Conservation (phyloP, 2,888 invertebrate species). For the Siphlonurus alternatus region DNA sequence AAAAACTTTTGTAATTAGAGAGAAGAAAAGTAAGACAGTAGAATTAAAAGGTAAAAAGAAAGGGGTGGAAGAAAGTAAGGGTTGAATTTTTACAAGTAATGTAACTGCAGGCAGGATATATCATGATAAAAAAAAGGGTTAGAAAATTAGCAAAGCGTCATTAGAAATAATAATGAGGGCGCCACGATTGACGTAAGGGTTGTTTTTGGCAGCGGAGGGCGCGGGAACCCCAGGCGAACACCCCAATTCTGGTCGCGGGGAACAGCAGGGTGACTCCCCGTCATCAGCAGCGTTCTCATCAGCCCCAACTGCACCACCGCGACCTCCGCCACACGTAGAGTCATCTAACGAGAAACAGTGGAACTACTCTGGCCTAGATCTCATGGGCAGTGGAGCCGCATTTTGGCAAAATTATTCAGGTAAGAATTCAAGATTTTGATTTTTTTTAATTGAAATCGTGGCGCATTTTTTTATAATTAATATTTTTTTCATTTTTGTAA, state of each 20-base stretch:
- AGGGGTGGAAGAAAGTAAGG: background rate
- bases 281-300: slow-evolving; percentile 20
- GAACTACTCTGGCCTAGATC: slow-evolving; percentile 56
- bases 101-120: background rate
- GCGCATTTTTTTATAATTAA: background rate
- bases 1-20: background rate
- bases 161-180: background rate
- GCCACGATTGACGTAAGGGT: background rate
- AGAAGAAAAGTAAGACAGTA: background rate
- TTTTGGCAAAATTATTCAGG: slow-evolving; percentile 89
- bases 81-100: no score
- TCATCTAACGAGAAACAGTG: slow-evolving; percentile 37
- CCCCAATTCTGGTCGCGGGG: background rate
- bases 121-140: background rate
- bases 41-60: background rate
- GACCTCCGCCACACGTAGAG: slow-evolving; percentile 23
- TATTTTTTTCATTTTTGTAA: background rate
- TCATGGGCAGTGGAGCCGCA: slow-evolving; percentile 69
- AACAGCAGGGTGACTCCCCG: slow-evolving; percentile 6
- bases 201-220: background rate
- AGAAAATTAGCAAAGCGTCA: background rate
- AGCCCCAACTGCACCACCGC: slow-evolving; percentile 20
- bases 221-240: background rate
- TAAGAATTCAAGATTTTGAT: no score
- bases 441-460: no score